Conservation (phyloP, 64 coral and sea anemone genomes). For the Pocillopora verrucosa region DNA sequence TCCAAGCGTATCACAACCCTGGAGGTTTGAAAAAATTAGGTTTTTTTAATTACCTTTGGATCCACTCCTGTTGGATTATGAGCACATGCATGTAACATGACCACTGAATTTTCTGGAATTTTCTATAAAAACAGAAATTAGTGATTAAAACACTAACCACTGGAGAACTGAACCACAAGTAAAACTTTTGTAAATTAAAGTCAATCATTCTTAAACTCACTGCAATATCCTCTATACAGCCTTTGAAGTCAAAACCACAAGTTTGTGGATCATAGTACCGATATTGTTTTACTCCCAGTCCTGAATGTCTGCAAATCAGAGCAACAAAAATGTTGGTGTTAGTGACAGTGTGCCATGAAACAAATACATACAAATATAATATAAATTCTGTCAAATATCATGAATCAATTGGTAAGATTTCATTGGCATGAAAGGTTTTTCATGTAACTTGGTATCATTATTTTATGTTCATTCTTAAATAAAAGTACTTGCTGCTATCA, state of each 20-base stretch:
- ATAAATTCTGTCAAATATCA: too few species aligned
- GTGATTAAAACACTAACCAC: not conserved
- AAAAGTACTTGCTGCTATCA: too few species aligned
- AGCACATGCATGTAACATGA: conserved; percentile 94
- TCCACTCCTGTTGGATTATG: conserved; percentile 99
- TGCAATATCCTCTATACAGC: conserved; percentile 90
- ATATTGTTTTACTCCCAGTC: conserved; percentile 74
- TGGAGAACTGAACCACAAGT: not conserved
- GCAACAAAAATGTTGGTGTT: not conserved
- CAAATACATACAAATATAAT: too few species aligned
- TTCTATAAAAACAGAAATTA: conserved; percentile 50
- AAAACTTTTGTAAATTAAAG: not conserved
- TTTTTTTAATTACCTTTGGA: conserved; percentile 69
- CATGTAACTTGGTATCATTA: too few species aligned
- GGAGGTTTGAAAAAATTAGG: too few species aligned
- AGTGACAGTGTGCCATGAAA: not conserved
- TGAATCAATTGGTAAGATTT: too few species aligned
- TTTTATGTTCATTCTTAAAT: too few species aligned
- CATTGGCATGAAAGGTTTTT: too few species aligned
- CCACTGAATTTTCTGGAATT: conserved; percentile 83
- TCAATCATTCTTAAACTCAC: conserved; percentile 42
- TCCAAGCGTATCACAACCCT: too few species aligned
- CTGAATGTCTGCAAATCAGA: conserved; percentile 49
- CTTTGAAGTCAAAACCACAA: conserved; percentile 95
- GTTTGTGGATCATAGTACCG: conserved; percentile 90